These are phyloP conservation scores for Crocidura indochinensis DNA, from an alignment of 2,797 vertebrate genomes.

Conservation along the genomic window DNA sequence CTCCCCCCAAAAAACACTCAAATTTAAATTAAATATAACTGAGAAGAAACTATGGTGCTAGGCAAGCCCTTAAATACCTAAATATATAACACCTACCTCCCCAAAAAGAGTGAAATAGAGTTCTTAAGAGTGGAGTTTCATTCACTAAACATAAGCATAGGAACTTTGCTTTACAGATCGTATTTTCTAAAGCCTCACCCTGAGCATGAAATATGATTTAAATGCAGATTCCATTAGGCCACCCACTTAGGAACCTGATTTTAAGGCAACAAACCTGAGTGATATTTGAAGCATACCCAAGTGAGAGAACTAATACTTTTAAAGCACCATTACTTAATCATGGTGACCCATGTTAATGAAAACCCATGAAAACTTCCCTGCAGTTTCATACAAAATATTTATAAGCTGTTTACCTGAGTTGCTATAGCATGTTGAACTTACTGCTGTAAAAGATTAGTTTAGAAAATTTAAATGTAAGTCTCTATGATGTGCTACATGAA, in stretches of 20 bases:
- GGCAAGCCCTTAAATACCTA: background rate
- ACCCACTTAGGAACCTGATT: background rate
- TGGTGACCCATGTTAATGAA: constrained; percentile 34
- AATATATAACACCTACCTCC: too few relatives aligned
- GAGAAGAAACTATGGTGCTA: constrained; percentile 56
- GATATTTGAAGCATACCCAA: background rate
- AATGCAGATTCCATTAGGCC: background rate
- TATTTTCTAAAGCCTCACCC: constrained; percentile 3
- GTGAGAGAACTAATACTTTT: background rate
- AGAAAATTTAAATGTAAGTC: constrained; percentile 63
- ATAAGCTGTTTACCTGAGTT: constrained; percentile 54
- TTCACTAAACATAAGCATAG: background rate
- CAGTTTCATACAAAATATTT: constrained; percentile 47
- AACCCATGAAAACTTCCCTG: constrained; percentile 24
- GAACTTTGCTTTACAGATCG: constrained; percentile 30
- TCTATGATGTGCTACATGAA: constrained; percentile 59
- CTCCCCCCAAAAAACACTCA: background rate
- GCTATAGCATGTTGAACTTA: constrained; percentile 33
- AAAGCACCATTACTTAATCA: background rate
- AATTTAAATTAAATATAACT: constrained; percentile 60
- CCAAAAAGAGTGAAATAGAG: too few relatives aligned
- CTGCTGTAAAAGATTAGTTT: constrained; percentile 47
- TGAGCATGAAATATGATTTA: background rate
- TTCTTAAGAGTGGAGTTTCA: background rate
- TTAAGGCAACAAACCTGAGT: background rate